A percentile compares a stretch with the other conserved stretches of the same genome.
phyloP scores from a whole-genome alignment of 30 jellyfish, hydroid and myxozoan genomes.

The Catostylus mosaicus region DNA sequence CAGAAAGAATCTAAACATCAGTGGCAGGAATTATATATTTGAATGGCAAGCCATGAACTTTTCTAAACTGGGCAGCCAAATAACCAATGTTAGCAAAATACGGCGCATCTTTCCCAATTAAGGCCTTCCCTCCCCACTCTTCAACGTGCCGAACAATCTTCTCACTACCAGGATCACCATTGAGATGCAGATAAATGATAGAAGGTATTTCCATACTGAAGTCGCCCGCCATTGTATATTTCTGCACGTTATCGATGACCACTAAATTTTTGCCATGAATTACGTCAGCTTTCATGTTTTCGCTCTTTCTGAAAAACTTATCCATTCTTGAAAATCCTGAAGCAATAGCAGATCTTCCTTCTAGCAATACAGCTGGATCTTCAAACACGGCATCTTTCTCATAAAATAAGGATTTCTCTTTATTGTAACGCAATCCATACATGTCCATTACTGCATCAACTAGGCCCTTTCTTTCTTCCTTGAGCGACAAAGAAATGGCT shows the following conservation, averaged over 20 bases:
- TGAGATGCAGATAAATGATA: slow-evolving; percentile 30
- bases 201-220: slow-evolving; percentile 40
- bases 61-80: slow-evolving; percentile 53
- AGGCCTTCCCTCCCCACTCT: slow-evolving; percentile 53
- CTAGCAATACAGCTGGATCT: slow-evolving; percentile 48
- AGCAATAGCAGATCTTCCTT: slow-evolving; percentile 32
- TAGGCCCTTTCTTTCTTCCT: slow-evolving; percentile 27
- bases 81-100: slow-evolving; percentile 54
- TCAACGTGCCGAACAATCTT: slow-evolving; percentile 40
- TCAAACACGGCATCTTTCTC: slow-evolving; percentile 47
- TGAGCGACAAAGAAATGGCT: slow-evolving; percentile 37
- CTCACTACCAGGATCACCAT: slow-evolving; percentile 59
- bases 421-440: slow-evolving; percentile 24
- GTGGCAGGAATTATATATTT: slow-evolving; percentile 26
- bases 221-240: slow-evolving; percentile 30
- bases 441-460: slow-evolving; percentile 48
- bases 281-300: slow-evolving; percentile 23
- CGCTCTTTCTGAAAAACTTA: slow-evolving; percentile 23
- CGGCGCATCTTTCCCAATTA: slow-evolving; percentile 48
- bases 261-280: slow-evolving; percentile 47
- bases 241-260: slow-evolving; percentile 41
- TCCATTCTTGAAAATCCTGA: slow-evolving; percentile 46
- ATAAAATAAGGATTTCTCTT: slow-evolving; percentile 13
- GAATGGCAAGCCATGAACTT: slow-evolving; percentile 56
- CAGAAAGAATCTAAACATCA: neutral